Conservation (phyloP, 2,113 vertebrate species). For the Esox niger region DNA sequence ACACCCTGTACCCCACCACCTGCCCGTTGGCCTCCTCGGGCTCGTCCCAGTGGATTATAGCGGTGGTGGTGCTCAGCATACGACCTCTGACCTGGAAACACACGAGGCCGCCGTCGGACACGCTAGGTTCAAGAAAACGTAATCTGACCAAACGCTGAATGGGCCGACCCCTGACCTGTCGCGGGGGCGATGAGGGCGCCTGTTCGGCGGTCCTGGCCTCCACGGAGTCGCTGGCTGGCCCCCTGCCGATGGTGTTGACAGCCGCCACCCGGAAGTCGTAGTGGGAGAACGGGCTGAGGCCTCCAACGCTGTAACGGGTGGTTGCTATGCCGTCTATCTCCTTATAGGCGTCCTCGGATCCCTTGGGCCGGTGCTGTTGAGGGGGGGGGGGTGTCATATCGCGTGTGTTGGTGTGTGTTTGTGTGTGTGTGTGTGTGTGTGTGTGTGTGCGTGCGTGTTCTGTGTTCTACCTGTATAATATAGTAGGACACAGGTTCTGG, state of each 20-base stretch:
- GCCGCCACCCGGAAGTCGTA: constrained; percentile 95
- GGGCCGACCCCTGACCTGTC: constrained; percentile 76
- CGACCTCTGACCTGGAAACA: constrained; percentile 81
- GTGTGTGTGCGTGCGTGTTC: neutral
- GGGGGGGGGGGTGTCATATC: neutral
- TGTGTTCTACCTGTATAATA: constrained; percentile 72
- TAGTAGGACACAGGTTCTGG: constrained; percentile 97
- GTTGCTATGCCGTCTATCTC: constrained; percentile 98
- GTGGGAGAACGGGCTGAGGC: constrained; percentile 95
- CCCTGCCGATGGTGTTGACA: constrained; percentile 94
- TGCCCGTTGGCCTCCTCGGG: constrained; percentile 97
- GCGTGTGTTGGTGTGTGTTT: neutral
- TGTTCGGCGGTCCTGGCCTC: constrained; percentile 94
- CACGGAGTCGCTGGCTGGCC: constrained; percentile 88
- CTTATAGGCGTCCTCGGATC: constrained; percentile 88
- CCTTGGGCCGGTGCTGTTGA: constrained; percentile 86
- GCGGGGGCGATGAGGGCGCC: constrained; percentile 92
- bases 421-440: neutral
- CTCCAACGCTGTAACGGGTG: constrained; percentile 95
- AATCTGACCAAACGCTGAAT: too few species aligned
- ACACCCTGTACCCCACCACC: constrained; percentile 96
- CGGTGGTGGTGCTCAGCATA: constrained; percentile 96
- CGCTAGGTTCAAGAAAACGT: too few species aligned
- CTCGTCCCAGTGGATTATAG: constrained; percentile 97
- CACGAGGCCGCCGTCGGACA: too few species aligned